Evolutionary conservation across 2,888 invertebrate genomes (phyloP).

Genomic region (Hirtodrosophila histrioides): DNA sequence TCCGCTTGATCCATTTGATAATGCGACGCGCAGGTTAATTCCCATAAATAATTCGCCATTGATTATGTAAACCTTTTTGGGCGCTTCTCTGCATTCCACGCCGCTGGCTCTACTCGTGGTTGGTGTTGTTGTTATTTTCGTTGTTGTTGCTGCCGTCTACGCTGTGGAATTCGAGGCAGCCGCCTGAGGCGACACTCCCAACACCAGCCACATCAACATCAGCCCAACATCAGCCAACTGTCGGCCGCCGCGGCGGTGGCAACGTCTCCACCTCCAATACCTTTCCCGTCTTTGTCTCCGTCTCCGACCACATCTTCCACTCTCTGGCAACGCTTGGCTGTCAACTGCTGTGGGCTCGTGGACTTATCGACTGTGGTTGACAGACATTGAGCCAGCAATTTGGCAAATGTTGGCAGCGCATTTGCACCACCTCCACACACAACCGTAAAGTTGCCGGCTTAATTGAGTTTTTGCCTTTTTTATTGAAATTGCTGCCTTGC

Average conservation of each 20-base stretch:
- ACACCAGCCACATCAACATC: constrained; percentile 21
- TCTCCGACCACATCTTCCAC: not conserved
- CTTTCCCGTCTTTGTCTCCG: not conserved
- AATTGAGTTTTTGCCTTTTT: constrained; percentile 51
- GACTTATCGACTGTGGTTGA: constrained; percentile 22
- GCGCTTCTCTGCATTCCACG: constrained; percentile 25
- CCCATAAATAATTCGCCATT: constrained; percentile 67
- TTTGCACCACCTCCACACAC: constrained; percentile 12
- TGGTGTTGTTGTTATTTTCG: constrained; percentile 16
- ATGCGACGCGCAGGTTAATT: constrained; percentile 64
- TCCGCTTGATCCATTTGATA: constrained; percentile 54
- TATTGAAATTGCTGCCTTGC: constrained; percentile 35
- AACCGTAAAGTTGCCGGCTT: constrained; percentile 31
- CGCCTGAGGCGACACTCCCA: constrained; percentile 72
- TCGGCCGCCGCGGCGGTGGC: constrained; percentile 45
- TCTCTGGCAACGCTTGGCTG: constrained; percentile 4
- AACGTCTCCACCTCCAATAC: constrained; percentile 26
- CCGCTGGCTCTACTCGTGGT: constrained; percentile 4
- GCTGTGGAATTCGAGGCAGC: constrained; percentile 67
- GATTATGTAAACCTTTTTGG: constrained; percentile 61
- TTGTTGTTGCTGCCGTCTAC: constrained; percentile 45
- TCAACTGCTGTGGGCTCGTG: not conserved
- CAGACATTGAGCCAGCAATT: constrained; percentile 33
- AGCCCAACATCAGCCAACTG: constrained; percentile 27
- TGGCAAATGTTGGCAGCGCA: constrained; percentile 44